Base-by-base conservation (phyloP, 2,888 invertebrate genomes). In the Chrysolina haemoptera region DNA sequence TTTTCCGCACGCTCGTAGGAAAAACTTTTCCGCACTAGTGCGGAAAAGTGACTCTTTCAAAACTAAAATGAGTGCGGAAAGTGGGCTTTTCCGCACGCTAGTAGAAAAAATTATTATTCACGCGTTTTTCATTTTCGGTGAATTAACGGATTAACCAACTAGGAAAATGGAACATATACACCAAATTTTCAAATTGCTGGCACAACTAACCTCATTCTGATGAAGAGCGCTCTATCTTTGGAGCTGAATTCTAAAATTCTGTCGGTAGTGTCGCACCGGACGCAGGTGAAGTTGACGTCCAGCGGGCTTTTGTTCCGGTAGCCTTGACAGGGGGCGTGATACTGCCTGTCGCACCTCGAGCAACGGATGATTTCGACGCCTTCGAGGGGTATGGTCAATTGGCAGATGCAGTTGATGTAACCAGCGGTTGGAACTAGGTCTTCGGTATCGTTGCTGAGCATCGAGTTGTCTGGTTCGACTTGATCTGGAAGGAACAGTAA, bases 261-360 rank as follows among this genome's bases (percentile, higher is more conserved):
- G 10, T 59, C 59, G 27, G 59, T 59, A 18, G 8, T 22, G 11
- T 14, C 35, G 35, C 59, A 59, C 12, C n/a, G 59, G 27, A 35
- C n/a, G 59, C 59, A 59, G 27, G 10, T n/a, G 11, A 35, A 27
- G 59, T 35, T 35, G 2, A 40, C 50, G 53, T 20, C 18, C 12
- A 9, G 2, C 3, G 14, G 16, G 18, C 20, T 62, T 14, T 70
- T 62, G 18, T 18, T 68, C 16, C 68, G 55, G 27, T 62, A 75
- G n/a, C 71, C 75, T 16, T 68, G 66, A 27, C 75, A 75, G 2
- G 71, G 70, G 1, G 69, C 66, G 62, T 75, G 75, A 16, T 69
- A 75, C 12, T 16, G 62, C 41, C 22, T 69, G 6, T 59, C 62
- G 63, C 75, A 75, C 12, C 27, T 5, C 0, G 16, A 10, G 50